Base-by-base conservation (phyloP, 1,140 invertebrate species). In the Neodiprion virginianus region DNA sequence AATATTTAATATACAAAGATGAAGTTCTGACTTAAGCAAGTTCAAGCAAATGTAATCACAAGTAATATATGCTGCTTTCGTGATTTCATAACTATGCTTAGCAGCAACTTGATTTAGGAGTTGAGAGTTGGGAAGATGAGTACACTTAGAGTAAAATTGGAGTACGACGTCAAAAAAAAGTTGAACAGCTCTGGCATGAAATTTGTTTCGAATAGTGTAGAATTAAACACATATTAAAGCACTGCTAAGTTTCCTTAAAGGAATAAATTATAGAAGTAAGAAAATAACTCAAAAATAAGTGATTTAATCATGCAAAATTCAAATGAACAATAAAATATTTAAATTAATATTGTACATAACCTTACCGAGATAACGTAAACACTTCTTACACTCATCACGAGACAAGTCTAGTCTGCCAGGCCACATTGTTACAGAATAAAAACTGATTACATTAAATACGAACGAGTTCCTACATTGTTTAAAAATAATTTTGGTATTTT, bases 311-410 rank as follows among this genome's bases (percentile, higher is more conserved):
- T 73, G 17, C 17, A 66, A 72, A 40, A 49, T 47, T 67, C 21
- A 48, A 14, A 69, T 48, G 48, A 74, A 74, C 77, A 75, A 67
- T 70, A 66, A 78, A 83, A 40, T 72, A 75, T 72, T 70, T 17
- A 48, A 23, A 23, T 74, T 7, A 40, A 40, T 40, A 40, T 40
- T 40, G 28, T 23, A 48, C 83, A 85, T 88, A 87, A 88, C 84
- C 85, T 90, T 91, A 96, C 95, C 95, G 82, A 97, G 91, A 89
- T 93, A 93, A 83, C 96, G 91, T 81, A 97, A 92, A 89, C 93
- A 93, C 85, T 95, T 92, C 86, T 94, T 93, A 86, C 94, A 97
- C 86, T 97, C 96, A 86, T 97, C 95, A 82, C 92, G 92, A 78
- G 92, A 92, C 91, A 95, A 93, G 87, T 95, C 93, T 74, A 94